Percentiles rank a stretch among this genome's conserved stretches.
Evolutionary conservation across 2,888 invertebrate species (phyloP).

Genomic region (Slavum lentiscoides): DNA sequence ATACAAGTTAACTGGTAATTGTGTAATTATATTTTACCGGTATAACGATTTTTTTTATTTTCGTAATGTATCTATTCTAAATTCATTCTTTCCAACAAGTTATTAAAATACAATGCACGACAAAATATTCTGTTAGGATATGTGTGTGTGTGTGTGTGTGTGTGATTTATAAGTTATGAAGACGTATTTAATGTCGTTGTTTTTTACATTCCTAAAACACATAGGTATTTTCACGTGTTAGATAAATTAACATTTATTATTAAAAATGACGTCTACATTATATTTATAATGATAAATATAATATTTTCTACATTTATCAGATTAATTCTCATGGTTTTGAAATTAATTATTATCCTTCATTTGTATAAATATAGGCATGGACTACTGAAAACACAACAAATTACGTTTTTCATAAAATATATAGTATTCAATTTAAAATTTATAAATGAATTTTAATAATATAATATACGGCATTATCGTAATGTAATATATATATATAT

Average conservation of each 20-base stretch:
- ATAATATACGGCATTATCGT: not conserved
- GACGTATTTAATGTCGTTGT: not conserved
- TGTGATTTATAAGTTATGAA: slow-evolving; percentile 16
- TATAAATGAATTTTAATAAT: not conserved
- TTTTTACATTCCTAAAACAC: slow-evolving; percentile 4
- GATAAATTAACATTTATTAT: not conserved
- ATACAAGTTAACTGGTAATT: not conserved
- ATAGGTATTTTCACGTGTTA: slow-evolving; percentile 12
- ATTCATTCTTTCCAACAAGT: slow-evolving; percentile 18
- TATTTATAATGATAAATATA: not conserved
- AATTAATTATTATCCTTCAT: no score
- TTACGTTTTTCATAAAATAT: slow-evolving; percentile 9
- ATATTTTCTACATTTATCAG: not conserved
- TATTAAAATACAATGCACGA: slow-evolving; percentile 40
- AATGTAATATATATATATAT: no score
- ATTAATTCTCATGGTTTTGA: not conserved
- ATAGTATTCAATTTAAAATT: not conserved
- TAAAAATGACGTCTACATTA: not conserved
- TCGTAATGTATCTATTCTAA: not conserved
- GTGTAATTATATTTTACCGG: not conserved
- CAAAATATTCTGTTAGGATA: not conserved
- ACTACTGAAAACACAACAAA: not conserved
- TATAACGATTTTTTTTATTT: slow-evolving; percentile 6
- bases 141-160: not conserved
- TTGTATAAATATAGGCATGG: no score